A percentile compares a stretch with the other conserved stretches of the same genome.
Conservation (phyloP, 2,888 invertebrate genomes). For the Aporophyla nigra region DNA sequence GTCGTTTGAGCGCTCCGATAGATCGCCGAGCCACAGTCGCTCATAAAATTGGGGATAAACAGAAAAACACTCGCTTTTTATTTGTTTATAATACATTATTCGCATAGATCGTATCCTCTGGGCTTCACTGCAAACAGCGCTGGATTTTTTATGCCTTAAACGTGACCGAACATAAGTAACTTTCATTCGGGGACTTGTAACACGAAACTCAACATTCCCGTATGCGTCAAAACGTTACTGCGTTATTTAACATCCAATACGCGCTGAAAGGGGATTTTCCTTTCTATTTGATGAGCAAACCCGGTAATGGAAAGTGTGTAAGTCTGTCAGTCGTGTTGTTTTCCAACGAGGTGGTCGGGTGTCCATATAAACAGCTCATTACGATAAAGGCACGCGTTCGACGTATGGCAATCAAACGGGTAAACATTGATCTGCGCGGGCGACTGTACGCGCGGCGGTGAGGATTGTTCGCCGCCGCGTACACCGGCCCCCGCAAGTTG, state of each 20-base stretch:
- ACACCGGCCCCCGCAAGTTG: conserved; percentile 57
- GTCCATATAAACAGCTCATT: conserved; percentile 76
- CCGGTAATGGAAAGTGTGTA: conserved; percentile 12
- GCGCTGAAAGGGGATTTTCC: background rate
- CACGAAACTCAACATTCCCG: conserved; percentile 17
- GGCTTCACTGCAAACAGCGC: conserved; percentile 71
- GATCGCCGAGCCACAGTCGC: conserved; percentile 53
- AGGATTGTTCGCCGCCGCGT: conserved; percentile 40
- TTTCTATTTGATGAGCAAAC: background rate
- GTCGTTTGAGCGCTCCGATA: conserved; percentile 48
- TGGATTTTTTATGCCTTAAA: conserved; percentile 75
- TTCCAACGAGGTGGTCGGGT: conserved; percentile 28
- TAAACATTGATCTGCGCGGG: conserved; percentile 68
- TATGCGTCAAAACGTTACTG: background rate
- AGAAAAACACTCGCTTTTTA: conserved; percentile 74
- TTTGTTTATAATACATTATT: conserved; percentile 78
- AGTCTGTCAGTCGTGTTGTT: background rate
- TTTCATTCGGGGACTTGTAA: conserved; percentile 67
- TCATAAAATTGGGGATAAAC: conserved; percentile 71
- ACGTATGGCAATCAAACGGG: conserved; percentile 73
- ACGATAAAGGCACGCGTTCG: conserved; percentile 73
- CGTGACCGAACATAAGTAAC: conserved; percentile 77
- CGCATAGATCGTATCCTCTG: conserved; percentile 71
- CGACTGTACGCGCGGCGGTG: conserved; percentile 60
- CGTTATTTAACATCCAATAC: conserved; percentile 15